Evolutionary conservation across 2,113 vertebrate species (phyloP).

Genomic region (Cichladusa arquata): DNA sequence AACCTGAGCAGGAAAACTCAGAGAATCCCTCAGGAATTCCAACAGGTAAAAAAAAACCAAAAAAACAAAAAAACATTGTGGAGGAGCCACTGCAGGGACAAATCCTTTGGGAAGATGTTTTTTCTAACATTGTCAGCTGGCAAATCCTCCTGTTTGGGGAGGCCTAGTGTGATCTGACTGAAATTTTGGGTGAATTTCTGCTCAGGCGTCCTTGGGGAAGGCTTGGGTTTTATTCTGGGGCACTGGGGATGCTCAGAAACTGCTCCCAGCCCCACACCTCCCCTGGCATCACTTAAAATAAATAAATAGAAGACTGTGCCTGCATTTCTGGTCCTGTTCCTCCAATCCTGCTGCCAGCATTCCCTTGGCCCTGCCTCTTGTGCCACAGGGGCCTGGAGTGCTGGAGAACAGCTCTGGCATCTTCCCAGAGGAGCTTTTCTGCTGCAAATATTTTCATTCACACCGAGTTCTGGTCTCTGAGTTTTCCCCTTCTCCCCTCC

Average conservation of each 20-base stretch:
- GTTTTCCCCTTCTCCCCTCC: background rate
- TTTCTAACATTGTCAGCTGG: background rate
- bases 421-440: background rate
- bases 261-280: background rate
- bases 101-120: background rate
- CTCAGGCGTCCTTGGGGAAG: background rate
- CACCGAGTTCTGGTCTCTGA: background rate
- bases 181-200: background rate
- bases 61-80: fast-evolving
- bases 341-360: background rate
- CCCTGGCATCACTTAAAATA: background rate
- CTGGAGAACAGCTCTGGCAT: background rate
- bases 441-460: background rate
- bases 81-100: background rate
- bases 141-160: background rate
- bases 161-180: background rate
- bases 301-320: background rate
- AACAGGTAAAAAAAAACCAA: background rate
- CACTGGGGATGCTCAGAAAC: background rate
- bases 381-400: background rate
- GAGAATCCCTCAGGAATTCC: background rate
- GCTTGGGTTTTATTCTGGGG: background rate
- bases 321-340: background rate
- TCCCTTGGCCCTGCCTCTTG: background rate
- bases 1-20: background rate